Evolutionary conservation across 2,888 invertebrate genomes (phyloP).

Genomic region (Protonemura montana): DNA sequence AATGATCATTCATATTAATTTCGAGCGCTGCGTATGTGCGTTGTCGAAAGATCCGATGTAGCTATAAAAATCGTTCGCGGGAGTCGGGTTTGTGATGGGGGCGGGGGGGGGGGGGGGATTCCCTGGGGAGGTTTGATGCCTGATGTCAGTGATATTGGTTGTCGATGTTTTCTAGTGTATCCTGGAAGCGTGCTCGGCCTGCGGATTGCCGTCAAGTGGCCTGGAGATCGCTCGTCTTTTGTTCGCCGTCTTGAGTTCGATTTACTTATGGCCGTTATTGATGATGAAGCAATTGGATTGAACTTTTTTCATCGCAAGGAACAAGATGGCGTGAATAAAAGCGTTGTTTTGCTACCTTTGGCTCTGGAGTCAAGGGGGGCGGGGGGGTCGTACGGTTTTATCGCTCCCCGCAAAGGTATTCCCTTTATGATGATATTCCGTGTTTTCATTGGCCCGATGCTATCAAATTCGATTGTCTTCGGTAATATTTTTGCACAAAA

Average conservation of each 20-base stretch:
- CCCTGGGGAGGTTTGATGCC: background rate
- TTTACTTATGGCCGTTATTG: background rate
- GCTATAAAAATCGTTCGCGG: background rate
- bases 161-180: background rate
- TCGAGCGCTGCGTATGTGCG: background rate
- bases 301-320: background rate
- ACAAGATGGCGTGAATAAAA: background rate
- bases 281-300: background rate
- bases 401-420: too few species aligned
- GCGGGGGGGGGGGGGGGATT: background rate
- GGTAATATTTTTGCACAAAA: too few species aligned
- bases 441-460: too few species aligned
- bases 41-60: background rate
- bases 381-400: too few species aligned
- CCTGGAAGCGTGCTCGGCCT: background rate
- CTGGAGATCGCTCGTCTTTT: background rate
- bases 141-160: background rate
- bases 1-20: conserved; percentile 34
- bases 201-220: background rate
- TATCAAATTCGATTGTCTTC: too few species aligned
- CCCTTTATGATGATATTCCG: too few species aligned
- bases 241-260: background rate
- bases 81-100: too few species aligned
- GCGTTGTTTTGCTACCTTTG: background rate
- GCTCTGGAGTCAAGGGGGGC: too few species aligned